Evolutionary conservation across 2,797 vertebrate species (phyloP).

Genomic region (Anguilla marmorata): DNA sequence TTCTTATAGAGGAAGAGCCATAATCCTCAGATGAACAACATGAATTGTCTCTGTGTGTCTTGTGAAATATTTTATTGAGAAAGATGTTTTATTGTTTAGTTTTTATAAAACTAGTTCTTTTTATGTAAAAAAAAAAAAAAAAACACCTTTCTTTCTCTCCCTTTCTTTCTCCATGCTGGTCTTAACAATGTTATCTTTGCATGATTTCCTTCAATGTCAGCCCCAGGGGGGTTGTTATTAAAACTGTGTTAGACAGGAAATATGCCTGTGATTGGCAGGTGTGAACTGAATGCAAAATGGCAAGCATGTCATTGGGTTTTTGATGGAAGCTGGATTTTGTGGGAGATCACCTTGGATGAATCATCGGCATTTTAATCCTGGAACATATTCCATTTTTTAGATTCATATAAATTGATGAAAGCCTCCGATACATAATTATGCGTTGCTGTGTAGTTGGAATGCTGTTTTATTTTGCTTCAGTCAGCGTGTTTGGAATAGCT

Average conservation of each 20-base stretch:
- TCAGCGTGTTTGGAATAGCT: not conserved
- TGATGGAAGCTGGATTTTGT: constrained; percentile 37
- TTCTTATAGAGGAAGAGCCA: too few species aligned
- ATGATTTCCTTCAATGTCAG: not conserved
- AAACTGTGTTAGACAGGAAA: constrained; percentile 41
- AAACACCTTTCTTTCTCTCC: not conserved
- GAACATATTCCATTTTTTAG: not conserved
- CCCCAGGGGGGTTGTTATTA: constrained; percentile 47
- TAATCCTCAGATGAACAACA: too few species aligned
- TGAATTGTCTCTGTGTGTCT: too few species aligned
- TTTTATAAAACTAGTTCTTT: not conserved
- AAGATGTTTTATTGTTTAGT: not conserved
- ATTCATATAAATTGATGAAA: not conserved
- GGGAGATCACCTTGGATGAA: not conserved
- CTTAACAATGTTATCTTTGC: constrained; percentile 14
- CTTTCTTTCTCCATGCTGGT: not conserved
- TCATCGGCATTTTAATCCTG: not conserved
- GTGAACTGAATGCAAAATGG: constrained; percentile 70
- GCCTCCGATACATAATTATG: not conserved
- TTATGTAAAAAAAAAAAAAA: not conserved
- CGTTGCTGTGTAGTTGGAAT: not conserved
- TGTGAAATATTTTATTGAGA: too few species aligned
- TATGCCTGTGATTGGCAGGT: constrained; percentile 56
- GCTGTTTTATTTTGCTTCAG: not conserved
- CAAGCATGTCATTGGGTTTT: constrained; percentile 77